Conservation (phyloP, 2,113 vertebrate genomes). For the Eretmochelys imbricata region DNA sequence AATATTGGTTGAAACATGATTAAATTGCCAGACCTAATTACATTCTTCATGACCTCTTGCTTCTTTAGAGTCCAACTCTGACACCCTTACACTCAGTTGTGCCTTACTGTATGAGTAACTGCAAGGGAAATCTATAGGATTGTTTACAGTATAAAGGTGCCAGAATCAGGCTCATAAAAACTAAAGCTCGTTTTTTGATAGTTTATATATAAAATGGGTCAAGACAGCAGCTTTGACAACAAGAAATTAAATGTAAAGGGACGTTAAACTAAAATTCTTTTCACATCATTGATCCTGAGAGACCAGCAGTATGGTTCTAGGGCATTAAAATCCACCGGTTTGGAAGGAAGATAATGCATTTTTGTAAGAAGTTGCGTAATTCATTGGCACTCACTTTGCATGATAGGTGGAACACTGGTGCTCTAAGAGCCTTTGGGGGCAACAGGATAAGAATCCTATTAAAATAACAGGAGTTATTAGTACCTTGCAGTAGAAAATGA, state of each 20-base stretch:
- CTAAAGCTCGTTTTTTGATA: no score
- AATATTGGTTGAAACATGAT: neutral
- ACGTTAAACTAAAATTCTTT: neutral
- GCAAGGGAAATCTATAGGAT: neutral
- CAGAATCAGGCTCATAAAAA: neutral
- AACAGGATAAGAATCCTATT: neutral
- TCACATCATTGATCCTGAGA: neutral
- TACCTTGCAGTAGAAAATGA: neutral
- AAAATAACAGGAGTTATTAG: neutral
- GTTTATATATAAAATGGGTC: neutral
- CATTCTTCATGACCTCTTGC: neutral
- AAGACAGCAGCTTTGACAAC: neutral
- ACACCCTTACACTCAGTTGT: neutral
- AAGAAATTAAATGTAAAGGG: neutral
- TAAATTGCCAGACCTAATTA: neutral
- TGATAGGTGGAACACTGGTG: neutral
- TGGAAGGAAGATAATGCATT: neutral
- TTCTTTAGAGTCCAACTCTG: neutral
- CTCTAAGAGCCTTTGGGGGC: neutral
- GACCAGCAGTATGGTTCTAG: neutral
- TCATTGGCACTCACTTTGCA: neutral
- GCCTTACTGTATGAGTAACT: neutral
- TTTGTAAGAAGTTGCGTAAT: slow-evolving; percentile 8
- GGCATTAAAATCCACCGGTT: neutral
- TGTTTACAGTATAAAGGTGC: neutral